Evolutionary conservation across 2,797 vertebrate species (phyloP), one percentile per base, ranked within the genome.

Genomic region (Sebastes variabilis): DNA sequence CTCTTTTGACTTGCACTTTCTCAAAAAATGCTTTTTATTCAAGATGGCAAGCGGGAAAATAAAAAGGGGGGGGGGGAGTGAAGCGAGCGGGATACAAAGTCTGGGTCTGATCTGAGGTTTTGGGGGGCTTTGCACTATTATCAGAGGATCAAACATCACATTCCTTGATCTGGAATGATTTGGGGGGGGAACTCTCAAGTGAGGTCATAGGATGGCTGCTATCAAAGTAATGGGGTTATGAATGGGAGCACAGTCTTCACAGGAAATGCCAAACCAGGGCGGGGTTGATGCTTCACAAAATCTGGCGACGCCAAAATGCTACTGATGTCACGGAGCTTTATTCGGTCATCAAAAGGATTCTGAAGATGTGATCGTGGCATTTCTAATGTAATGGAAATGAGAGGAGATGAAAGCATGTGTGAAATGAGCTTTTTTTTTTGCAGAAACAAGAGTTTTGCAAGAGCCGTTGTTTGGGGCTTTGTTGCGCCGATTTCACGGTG

Each of bases 161-260:
- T 73, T 88, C 88, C 94, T 92, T 92, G 87, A 94, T 93, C 82
- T 77, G 67, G 25, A 87, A 59, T 75, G 88, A 90, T 92, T 86
- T 80, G 70, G 79, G 88, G 24, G 73, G 88, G 75, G 59, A 72
- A 88, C 80, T 94, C 88, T 92, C 76, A 69, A 91, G 85, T 94
- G 93, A 92, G 89, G 90, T 94, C 93, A 93, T 84, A 14, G 89
- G 75, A 77, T 70, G 86, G 64, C 71, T 87, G 81, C 68, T 93
- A 94, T 94, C 93, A 95, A 95, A 95, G 94, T 88, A 82, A 93
- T 89, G 66, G 80, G 32, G 64, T 74, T 82, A 94, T 96, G 95
- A 96, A 96, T 94, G 89, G 89, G 24, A 60, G 72, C 75, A 90
- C 88, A 94, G 93, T 95, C 90, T 93, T 83, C 49, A 79, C 90